Conservation (phyloP, 2,113 vertebrate species). For the Cnemophilus loriae region DNA sequence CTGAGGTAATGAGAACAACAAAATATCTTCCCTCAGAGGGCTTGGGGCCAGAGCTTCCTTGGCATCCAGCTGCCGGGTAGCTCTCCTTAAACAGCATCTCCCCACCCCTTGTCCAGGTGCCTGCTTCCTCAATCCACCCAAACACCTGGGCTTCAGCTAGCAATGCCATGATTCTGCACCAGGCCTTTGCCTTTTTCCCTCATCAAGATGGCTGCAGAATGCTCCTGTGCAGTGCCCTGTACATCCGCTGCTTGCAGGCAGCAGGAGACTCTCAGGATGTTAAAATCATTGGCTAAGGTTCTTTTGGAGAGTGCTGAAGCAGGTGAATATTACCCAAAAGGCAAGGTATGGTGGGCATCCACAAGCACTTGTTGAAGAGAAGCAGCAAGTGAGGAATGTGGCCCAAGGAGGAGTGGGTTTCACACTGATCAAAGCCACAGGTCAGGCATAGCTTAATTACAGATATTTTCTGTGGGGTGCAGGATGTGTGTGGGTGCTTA, state of each 20-base stretch:
- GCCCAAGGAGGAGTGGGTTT: background rate
- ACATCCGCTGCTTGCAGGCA: background rate
- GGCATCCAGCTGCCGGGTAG: background rate
- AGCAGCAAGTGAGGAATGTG: accelerated
- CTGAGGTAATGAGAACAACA: background rate
- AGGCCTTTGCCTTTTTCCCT: background rate
- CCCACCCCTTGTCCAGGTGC: accelerated
- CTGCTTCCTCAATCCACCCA: background rate
- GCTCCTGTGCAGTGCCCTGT: accelerated
- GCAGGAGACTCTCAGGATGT: background rate
- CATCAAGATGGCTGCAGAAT: background rate
- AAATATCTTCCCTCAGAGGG: background rate
- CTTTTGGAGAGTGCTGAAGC: background rate
- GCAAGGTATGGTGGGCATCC: accelerated
- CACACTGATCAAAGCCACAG: background rate
- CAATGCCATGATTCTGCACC: background rate
- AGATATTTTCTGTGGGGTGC: background rate
- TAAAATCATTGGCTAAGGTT: background rate
- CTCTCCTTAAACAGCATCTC: background rate
- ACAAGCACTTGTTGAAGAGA: background rate
- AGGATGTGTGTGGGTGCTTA: accelerated
- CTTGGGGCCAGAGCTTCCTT: background rate
- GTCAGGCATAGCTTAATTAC: background rate
- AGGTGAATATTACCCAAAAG: background rate
- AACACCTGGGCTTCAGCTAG: background rate